These are phyloP conservation scores for Drosophila azteca DNA, from an alignment of 1,140 invertebrate species.

Conservation along the genomic window DNA sequence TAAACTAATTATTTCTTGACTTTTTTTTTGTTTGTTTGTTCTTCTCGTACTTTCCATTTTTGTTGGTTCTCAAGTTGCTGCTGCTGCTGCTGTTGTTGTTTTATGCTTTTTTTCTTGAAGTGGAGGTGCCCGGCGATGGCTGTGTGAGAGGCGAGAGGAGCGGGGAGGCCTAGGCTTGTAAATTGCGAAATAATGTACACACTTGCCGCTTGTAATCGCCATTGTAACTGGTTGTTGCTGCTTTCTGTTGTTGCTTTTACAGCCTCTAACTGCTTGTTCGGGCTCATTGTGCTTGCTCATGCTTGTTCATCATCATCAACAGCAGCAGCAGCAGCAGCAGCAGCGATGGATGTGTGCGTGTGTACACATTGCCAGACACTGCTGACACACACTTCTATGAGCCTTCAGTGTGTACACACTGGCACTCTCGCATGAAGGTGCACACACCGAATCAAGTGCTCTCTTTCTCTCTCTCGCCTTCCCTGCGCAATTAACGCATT, in stretches of 20 bases:
- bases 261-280: conserved; percentile 77
- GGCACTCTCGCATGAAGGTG: too few species aligned
- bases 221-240: conserved; percentile 66
- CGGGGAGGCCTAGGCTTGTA: conserved; percentile 40
- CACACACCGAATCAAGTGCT: conserved; percentile 15
- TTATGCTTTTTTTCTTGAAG: conserved; percentile 55
- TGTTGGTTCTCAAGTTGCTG: conserved; percentile 46
- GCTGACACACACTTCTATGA: conserved; percentile 1
- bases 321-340: conserved; percentile 28
- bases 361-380: conserved; percentile 34
- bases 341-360: conserved; percentile 21
- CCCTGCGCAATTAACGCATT: conserved; percentile 77
- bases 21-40: conserved; percentile 46
- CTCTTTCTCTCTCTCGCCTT: conserved; percentile 29
- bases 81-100: conserved; percentile 45
- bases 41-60: conserved; percentile 15
- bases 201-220: conserved; percentile 79
- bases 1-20: conserved; percentile 83
- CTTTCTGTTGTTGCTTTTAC: conserved; percentile 57
- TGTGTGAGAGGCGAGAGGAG: conserved; percentile 17
- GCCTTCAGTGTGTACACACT: too few species aligned
- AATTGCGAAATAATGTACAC: conserved; percentile 82
- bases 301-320: conserved; percentile 75
- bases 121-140: background rate
- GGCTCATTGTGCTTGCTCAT: conserved; percentile 76